Conservation (phyloP, 2,797 vertebrate genomes). For the Tokudaia tokunoshimensis region DNA sequence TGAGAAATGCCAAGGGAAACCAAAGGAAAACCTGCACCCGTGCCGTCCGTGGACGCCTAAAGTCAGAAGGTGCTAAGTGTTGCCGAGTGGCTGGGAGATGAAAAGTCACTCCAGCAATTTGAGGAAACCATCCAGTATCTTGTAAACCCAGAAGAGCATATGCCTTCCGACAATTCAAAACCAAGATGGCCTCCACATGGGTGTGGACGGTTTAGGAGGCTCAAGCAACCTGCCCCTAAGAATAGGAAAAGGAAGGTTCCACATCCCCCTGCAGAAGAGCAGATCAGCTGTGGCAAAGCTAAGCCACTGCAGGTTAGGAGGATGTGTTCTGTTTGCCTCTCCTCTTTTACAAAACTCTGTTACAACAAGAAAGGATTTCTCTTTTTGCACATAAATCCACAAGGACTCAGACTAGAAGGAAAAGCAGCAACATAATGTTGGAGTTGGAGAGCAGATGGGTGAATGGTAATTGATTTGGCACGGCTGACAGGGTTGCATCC, state of each 20-base stretch:
- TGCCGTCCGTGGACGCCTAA: neutral
- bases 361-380: conserved; percentile 1
- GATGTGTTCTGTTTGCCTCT: neutral
- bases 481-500: conserved; percentile 3
- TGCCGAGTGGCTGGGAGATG: neutral
- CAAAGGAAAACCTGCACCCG: neutral
- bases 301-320: rapidly evolving
- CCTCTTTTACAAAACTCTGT: conserved; percentile 15
- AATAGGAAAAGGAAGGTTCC: rapidly evolving
- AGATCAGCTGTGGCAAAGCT: rapidly evolving
- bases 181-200: neutral
- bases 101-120: neutral
- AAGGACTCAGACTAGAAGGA: conserved; percentile 47
- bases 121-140: neutral
- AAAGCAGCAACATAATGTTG: conserved; percentile 56
- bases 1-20: neutral
- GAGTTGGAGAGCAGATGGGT: conserved; percentile 52
- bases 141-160: neutral
- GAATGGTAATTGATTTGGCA: conserved; percentile 61
- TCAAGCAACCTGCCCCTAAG: neutral
- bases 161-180: neutral
- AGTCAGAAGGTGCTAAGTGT: neutral
- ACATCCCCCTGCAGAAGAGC: neutral
- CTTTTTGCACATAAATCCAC: conserved; percentile 32
- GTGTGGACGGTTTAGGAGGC: neutral